These are phyloP conservation scores for Ostrea edulis DNA, from an alignment of 1,140 invertebrate species.

Conservation along the genomic window DNA sequence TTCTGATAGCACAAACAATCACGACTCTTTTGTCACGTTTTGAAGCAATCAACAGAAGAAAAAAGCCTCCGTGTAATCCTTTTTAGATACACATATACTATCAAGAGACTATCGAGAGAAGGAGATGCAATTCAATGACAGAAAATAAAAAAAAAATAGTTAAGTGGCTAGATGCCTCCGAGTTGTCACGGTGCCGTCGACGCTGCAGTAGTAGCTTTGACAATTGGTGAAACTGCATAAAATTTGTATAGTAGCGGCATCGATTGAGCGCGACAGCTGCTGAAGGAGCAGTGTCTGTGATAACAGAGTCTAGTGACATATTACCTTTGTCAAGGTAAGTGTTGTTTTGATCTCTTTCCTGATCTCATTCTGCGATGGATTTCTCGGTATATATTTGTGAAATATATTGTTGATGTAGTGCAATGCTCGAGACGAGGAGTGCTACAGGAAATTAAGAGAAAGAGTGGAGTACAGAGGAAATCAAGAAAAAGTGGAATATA, in stretches of 20 bases:
- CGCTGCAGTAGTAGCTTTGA: not conserved
- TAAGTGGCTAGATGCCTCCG: not conserved
- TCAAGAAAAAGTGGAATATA: too few species aligned
- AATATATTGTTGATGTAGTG: too few species aligned
- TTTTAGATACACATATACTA: not conserved
- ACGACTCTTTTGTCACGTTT: not conserved
- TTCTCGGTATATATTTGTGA: not conserved
- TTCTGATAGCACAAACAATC: slow-evolving; percentile 7
- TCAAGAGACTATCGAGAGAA: not conserved
- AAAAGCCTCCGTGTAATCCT: not conserved
- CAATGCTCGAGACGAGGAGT: too few species aligned
- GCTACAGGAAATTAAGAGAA: too few species aligned
- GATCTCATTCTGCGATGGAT: not conserved
- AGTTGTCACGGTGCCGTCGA: not conserved
- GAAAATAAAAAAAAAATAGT: not conserved
- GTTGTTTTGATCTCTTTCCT: not conserved
- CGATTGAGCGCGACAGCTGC: slow-evolving; percentile 14
- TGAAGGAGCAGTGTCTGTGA: not conserved
- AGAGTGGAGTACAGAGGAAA: too few species aligned
- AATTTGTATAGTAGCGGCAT: slow-evolving; percentile 26
- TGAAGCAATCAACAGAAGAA: not conserved
- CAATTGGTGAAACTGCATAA: slow-evolving; percentile 15
- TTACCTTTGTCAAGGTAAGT: slow-evolving; percentile 37
- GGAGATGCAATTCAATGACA: not conserved
- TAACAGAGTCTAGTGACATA: slow-evolving; percentile 3